Evolutionary conservation across 2,113 vertebrate species (phyloP).

Genomic region (Phylloscopus trochiloides): DNA sequence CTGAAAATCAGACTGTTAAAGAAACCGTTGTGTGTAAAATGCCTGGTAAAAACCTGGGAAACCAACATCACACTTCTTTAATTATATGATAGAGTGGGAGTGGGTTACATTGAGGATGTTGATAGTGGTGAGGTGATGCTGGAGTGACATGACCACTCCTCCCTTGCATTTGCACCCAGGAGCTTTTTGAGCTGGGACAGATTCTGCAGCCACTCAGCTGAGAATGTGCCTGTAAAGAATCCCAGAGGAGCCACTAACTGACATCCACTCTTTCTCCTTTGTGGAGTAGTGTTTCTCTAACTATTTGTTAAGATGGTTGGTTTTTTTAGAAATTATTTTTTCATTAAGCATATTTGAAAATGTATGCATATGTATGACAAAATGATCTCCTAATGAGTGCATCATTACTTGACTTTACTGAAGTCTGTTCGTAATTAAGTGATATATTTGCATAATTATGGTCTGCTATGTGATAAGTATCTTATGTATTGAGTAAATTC

Average conservation of each 20-base stretch:
- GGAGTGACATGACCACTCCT: background rate
- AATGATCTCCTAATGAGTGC: background rate
- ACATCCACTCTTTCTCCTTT: background rate
- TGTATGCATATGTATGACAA: background rate
- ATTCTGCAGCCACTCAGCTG: background rate
- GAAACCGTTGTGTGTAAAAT: background rate
- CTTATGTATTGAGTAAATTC: background rate
- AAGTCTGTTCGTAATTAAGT: background rate
- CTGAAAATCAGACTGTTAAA: background rate
- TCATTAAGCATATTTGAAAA: background rate
- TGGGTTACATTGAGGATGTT: background rate
- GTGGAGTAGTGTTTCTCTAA: background rate
- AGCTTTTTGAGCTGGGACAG: background rate
- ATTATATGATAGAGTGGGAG: background rate
- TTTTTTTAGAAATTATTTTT: background rate
- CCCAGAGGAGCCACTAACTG: background rate
- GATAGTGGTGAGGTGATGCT: background rate
- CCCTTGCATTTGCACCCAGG: background rate
- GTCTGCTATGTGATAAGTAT: background rate
- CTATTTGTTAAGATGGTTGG: background rate
- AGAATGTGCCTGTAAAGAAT: background rate
- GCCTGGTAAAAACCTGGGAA: background rate
- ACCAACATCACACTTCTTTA: background rate
- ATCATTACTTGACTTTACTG: background rate
- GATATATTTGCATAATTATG: background rate